These are phyloP conservation scores for Drosophila mauritiana DNA, from an alignment of 1,140 invertebrate genomes.

Conservation along the genomic window DNA sequence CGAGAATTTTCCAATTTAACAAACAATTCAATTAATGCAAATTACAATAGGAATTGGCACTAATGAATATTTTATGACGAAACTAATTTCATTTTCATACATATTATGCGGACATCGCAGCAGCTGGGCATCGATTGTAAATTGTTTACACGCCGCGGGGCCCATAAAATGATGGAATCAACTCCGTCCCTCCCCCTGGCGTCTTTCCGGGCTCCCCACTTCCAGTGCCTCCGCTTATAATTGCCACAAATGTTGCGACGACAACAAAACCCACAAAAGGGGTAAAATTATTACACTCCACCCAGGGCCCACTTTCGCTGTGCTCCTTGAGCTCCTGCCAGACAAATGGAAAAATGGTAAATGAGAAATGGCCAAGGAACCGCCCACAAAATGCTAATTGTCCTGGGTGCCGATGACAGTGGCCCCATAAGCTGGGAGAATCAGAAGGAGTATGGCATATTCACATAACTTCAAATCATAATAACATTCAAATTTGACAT, in stretches of 20 bases:
- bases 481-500: neutral
- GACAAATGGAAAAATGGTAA: neutral
- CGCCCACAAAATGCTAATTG: constrained; percentile 30
- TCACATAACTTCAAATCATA: neutral
- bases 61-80: constrained; percentile 79
- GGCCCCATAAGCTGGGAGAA: neutral
- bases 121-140: constrained; percentile 56
- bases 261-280: constrained; percentile 12
- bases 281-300: neutral
- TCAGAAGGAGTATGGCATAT: neutral
- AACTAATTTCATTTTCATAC: constrained; percentile 79
- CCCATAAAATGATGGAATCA: constrained; percentile 50
- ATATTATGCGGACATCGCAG: constrained; percentile 8
- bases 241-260: constrained; percentile 45
- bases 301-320: neutral
- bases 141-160: constrained; percentile 59
- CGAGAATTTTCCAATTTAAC: constrained; percentile 76
- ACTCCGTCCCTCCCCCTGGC: neutral
- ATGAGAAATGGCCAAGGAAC: neutral
- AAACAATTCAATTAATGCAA: constrained; percentile 82
- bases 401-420: constrained; percentile 23
- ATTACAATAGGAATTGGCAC: constrained; percentile 63
- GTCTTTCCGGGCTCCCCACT: neutral
- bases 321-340: neutral
- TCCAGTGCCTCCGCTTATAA: constrained; percentile 45